phyloP scores from a whole-genome alignment of 2,113 vertebrate genomes.

The Antennarius striatus region DNA sequence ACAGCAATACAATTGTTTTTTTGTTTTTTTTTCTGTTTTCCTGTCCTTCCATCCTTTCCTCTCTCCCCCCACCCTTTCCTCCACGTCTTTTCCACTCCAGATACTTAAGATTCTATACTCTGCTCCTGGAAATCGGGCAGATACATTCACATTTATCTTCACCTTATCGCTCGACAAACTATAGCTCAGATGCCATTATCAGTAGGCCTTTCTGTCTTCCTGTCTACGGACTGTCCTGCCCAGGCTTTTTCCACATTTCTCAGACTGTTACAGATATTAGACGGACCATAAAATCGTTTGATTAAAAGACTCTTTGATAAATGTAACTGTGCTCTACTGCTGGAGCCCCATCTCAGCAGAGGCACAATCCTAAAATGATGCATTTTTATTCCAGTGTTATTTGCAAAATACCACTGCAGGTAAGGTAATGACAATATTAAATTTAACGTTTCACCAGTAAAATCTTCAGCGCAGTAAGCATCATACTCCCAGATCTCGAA shows the following conservation, averaged over 20 bases:
- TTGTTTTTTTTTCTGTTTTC: constrained; percentile 16
- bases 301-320: constrained; percentile 72
- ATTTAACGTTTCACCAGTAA: constrained; percentile 42
- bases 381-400: constrained; percentile 40
- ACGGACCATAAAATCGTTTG: constrained; percentile 71
- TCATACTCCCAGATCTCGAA: constrained; percentile 17
- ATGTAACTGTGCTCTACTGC: constrained; percentile 41
- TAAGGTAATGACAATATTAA: constrained; percentile 38
- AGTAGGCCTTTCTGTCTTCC: constrained; percentile 60
- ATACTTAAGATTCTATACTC: constrained; percentile 51
- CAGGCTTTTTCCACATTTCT: constrained; percentile 44
- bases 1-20: constrained; percentile 21
- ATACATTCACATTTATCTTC: constrained; percentile 59
- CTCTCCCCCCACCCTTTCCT: background rate
- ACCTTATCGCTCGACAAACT: constrained; percentile 62
- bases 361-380: constrained; percentile 30
- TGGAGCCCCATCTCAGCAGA: constrained; percentile 13
- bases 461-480: constrained; percentile 24
- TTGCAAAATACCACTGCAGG: constrained; percentile 35
- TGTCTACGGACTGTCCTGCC: constrained; percentile 45
- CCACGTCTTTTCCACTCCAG: constrained; percentile 5
- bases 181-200: constrained; percentile 53
- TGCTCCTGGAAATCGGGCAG: constrained; percentile 40
- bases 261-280: constrained; percentile 63
- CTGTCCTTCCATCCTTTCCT: constrained; percentile 12